A percentile compares a stretch with the other conserved stretches of the same genome.
Conservation (phyloP, 1,140 invertebrate genomes). For the Maconellicoccus hirsutus region DNA sequence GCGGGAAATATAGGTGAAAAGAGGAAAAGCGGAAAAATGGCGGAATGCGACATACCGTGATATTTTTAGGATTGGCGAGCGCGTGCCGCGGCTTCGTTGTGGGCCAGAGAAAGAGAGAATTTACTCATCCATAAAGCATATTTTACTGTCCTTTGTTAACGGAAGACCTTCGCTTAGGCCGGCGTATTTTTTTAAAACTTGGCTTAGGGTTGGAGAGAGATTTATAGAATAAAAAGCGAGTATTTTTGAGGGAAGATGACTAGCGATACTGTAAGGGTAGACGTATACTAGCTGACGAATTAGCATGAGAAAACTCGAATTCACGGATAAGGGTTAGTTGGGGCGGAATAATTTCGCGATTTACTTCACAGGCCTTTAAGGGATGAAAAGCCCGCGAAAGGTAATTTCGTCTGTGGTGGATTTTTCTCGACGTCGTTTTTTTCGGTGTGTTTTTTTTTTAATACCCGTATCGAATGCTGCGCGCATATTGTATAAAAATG, state of each 20-base stretch:
- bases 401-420: not conserved
- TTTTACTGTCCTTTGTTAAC: not conserved
- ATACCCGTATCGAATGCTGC: not conserved
- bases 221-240: slow-evolving; percentile 9
- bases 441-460: not conserved
- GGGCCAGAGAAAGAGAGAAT: no score
- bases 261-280: slow-evolving; percentile 7
- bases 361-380: not conserved
- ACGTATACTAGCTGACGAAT: not conserved
- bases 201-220: not conserved
- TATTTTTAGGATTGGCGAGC: not conserved
- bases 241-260: slow-evolving; percentile 8
- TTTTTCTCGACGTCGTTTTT: no score
- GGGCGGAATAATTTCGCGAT: slow-evolving; percentile 7
- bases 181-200: not conserved
- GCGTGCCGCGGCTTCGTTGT: no score
- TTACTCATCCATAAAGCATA: slow-evolving; percentile 5
- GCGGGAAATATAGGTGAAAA: not conserved
- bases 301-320: slow-evolving; percentile 8
- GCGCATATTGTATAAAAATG: not conserved
- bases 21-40: not conserved
- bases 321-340: not conserved
- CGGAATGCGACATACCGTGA: not conserved
- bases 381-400: not conserved
- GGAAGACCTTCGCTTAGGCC: not conserved